phyloP scores from a whole-genome alignment of 2,797 vertebrate genomes.

The Enteromius afrohamiltoni region DNA sequence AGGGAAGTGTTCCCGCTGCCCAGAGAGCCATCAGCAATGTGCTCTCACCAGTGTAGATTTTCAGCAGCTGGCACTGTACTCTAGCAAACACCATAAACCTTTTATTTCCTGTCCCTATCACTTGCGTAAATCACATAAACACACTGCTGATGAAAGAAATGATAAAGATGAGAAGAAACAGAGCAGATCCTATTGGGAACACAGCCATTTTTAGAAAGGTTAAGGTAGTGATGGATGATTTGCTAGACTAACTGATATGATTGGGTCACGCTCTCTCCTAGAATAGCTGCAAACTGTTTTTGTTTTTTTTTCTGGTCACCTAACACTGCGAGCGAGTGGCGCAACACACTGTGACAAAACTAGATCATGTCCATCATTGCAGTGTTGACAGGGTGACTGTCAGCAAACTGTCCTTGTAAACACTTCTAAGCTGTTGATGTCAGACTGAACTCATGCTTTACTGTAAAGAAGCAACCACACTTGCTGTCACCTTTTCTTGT shows the following conservation, averaged over 20 bases:
- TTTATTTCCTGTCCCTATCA: slow-evolving; percentile 42
- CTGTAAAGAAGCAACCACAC: slow-evolving; percentile 11
- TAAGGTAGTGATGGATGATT: not conserved
- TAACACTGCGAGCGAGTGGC: not conserved
- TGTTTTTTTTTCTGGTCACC: slow-evolving; percentile 18
- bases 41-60: slow-evolving; percentile 52
- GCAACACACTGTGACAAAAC: not conserved
- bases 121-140: slow-evolving; percentile 24
- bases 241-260: slow-evolving; percentile 3
- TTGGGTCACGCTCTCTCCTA: slow-evolving; percentile 7
- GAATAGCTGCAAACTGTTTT: slow-evolving; percentile 8
- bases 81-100: slow-evolving; percentile 13
- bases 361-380: slow-evolving; percentile 7
- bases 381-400: not conserved
- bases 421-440: not conserved
- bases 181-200: not conserved
- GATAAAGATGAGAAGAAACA: slow-evolving; percentile 27
- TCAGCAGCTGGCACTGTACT: slow-evolving; percentile 34
- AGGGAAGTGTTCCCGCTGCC: slow-evolving; percentile 2
- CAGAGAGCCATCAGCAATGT: slow-evolving; percentile 10
- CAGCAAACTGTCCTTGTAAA: not conserved
- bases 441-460: slow-evolving; percentile 1
- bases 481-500: slow-evolving; percentile 9
- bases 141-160: slow-evolving; percentile 11
- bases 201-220: not conserved